Evolutionary conservation across 1,140 invertebrate species (phyloP).

Genomic region (Lepidurus apus): DNA sequence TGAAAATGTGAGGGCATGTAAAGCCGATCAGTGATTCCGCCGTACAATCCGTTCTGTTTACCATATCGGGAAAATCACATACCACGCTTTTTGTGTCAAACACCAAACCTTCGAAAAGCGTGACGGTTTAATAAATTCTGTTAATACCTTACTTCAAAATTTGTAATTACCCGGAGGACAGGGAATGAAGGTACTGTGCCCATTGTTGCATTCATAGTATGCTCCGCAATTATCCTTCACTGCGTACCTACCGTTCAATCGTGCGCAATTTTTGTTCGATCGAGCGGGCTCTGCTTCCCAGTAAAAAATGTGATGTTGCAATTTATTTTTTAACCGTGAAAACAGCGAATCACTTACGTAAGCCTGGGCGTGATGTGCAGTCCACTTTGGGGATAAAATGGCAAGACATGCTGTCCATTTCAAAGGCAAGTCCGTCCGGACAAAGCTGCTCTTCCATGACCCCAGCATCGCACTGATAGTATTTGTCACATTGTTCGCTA

Average conservation of each 20-base stretch:
- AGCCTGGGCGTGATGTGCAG: conserved; percentile 11
- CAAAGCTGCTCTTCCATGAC: conserved; percentile 40
- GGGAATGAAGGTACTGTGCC: neutral
- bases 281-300: conserved; percentile 19
- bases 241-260: conserved; percentile 17
- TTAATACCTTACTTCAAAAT: neutral
- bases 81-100: conserved; percentile 42
- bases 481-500: conserved; percentile 45
- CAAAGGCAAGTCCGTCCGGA: conserved; percentile 31
- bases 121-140: neutral
- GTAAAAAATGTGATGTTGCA: neutral
- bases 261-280: conserved; percentile 23
- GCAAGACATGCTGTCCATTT: conserved; percentile 30
- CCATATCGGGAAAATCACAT: conserved; percentile 42
- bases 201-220: conserved; percentile 27
- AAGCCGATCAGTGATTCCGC: conserved; percentile 40
- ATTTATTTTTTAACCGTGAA: neutral
- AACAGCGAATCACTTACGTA: conserved; percentile 27
- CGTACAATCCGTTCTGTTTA: conserved; percentile 34
- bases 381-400: conserved; percentile 28
- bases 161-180: conserved; percentile 18
- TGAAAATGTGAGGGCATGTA: conserved; percentile 42
- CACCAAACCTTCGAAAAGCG: conserved; percentile 42
- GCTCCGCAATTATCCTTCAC: neutral
- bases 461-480: conserved; percentile 45